A percentile compares a stretch with the other conserved stretches of the same genome.
phyloP scores from a whole-genome alignment of 2,113 vertebrate genomes.

The Elanoides forficatus region DNA sequence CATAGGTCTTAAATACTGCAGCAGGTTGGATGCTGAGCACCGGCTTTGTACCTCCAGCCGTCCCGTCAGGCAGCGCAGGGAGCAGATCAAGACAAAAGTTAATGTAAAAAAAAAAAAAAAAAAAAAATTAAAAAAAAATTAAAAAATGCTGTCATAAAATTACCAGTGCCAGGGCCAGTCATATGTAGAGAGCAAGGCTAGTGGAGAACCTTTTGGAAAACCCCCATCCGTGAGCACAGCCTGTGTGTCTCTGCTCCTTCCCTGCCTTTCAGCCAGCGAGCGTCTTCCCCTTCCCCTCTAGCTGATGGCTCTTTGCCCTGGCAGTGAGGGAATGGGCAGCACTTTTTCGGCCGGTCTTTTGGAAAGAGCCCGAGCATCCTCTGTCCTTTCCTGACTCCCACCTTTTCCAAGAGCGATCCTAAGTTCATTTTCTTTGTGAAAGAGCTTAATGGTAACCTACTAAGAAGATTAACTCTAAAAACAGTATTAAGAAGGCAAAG shows the following conservation, averaged over 20 bases:
- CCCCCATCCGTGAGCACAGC: background rate
- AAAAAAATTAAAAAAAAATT: no score
- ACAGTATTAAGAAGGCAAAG: background rate
- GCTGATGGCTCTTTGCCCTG: background rate
- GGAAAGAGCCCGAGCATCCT: background rate
- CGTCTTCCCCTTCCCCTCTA: background rate
- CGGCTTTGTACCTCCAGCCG: background rate
- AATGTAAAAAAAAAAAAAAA: no score
- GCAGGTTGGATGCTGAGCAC: background rate
- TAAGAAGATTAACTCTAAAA: background rate
- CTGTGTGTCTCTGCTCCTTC: background rate
- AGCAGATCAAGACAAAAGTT: background rate
- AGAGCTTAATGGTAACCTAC: background rate
- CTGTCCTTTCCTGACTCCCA: background rate
- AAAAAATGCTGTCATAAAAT: background rate
- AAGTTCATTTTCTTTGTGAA: background rate
- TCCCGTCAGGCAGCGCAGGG: background rate
- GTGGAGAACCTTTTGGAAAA: background rate
- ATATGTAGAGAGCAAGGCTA: background rate
- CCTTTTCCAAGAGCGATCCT: background rate
- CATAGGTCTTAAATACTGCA: background rate
- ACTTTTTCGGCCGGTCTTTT: background rate
- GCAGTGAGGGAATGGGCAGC: fast-evolving
- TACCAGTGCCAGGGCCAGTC: no score
- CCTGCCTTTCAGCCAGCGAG: background rate